These are phyloP conservation scores for Agrochola lota DNA, from an alignment of 2,888 invertebrate species.

Conservation along the genomic window DNA sequence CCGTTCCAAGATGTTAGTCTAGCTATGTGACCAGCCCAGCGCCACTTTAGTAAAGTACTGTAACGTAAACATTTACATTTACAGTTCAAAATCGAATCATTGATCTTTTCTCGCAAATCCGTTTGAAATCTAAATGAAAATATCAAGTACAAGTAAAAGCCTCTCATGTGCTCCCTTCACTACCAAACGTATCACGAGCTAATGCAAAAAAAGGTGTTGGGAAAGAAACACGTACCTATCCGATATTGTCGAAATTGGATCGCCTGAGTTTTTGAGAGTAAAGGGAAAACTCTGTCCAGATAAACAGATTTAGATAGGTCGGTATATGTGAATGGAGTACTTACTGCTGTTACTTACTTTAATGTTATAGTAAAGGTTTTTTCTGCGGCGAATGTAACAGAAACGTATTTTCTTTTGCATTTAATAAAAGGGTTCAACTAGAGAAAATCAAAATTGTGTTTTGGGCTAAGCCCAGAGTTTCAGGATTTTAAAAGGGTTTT, in stretches of 20 bases:
- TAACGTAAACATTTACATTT: not conserved
- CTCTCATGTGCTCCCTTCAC: constrained; percentile 16
- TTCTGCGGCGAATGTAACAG: not conserved
- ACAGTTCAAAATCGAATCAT: not conserved
- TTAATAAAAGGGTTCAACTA: not conserved
- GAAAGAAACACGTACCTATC: constrained; percentile 44
- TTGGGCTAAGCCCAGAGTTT: too few relatives aligned
- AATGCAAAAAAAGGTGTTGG: constrained; percentile 35
- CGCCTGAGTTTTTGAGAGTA: constrained; percentile 30
- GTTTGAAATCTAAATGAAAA: constrained; percentile 1
- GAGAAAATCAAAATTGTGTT: not conserved
- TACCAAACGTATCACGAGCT: constrained; percentile 25
- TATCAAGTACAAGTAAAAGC: constrained; percentile 15
- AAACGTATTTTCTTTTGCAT: not conserved
- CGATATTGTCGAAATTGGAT: constrained; percentile 56
- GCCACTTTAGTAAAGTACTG: not conserved
- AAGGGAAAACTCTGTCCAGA: constrained; percentile 43
- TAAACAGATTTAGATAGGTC: constrained; percentile 56
- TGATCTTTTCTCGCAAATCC: not conserved
- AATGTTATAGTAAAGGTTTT: constrained; percentile 9
- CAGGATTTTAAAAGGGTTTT: not conserved
- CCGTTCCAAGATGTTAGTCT: too few relatives aligned
- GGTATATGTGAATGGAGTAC: constrained; percentile 37
- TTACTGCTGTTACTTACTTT: constrained; percentile 20
- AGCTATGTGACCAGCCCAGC: too few relatives aligned